Evolutionary conservation across 2,888 invertebrate genomes (phyloP).

Genomic region (Stenoptilia bipunctidactyla): DNA sequence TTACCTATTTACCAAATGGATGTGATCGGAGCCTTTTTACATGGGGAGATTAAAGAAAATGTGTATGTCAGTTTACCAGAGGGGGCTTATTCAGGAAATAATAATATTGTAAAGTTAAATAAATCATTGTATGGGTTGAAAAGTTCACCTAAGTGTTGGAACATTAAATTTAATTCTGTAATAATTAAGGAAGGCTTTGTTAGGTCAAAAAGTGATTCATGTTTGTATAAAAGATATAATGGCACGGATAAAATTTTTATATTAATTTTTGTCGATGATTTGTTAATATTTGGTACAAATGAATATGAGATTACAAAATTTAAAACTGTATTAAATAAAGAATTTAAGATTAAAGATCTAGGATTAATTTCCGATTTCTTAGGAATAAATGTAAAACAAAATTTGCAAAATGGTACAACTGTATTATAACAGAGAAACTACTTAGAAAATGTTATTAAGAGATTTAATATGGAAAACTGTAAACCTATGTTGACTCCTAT

Average conservation of each 20-base stretch:
- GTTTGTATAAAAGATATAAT: no score
- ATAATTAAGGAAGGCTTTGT: constrained; percentile 15
- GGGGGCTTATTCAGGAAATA: constrained; percentile 7
- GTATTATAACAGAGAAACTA: constrained; percentile 5
- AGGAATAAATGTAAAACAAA: constrained; percentile 7
- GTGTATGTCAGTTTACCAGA: constrained; percentile 15
- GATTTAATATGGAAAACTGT: constrained; percentile 3
- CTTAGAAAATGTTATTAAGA: constrained; percentile 3
- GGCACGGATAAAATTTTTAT: constrained; percentile 15
- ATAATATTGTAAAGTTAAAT: constrained; percentile 15
- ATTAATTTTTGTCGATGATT: constrained; percentile 15
- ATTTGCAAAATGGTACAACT: no score
- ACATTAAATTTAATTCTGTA: constrained; percentile 16
- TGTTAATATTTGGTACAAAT: no score
- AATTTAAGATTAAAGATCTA: no score
- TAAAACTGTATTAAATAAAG: no score
- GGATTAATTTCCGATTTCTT: constrained; percentile 4
- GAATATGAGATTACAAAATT: no score
- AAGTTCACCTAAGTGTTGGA: constrained; percentile 17
- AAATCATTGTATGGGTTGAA: constrained; percentile 16
- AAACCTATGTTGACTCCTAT: constrained; percentile 1
- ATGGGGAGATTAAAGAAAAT: constrained; percentile 14
- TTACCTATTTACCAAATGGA: constrained; percentile 14
- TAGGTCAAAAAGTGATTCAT: no score
- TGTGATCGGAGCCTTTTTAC: constrained; percentile 15